Percentiles rank a stretch among this genome's conserved stretches.
These are phyloP conservation scores for Novumbra hubbsi DNA, from an alignment of 2,797 vertebrate genomes.

Conservation along the genomic window DNA sequence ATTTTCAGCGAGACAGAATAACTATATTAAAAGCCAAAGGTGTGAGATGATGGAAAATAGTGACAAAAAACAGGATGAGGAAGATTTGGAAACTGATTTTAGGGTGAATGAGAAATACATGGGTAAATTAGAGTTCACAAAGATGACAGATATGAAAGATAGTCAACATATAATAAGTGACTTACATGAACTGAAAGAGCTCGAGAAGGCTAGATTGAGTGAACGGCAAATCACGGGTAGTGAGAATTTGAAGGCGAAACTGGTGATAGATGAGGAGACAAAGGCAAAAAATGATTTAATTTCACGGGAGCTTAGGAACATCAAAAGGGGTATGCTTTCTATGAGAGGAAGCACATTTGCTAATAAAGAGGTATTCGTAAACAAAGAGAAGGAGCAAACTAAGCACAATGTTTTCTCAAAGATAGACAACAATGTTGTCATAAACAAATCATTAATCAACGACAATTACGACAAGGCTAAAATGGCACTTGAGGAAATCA, in stretches of 20 bases:
- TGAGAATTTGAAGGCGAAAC: constrained; percentile 43
- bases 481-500: constrained; percentile 74
- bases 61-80: constrained; percentile 31
- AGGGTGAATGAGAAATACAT: constrained; percentile 25
- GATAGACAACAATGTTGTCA: constrained; percentile 47
- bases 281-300: constrained; percentile 63
- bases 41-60: constrained; percentile 47
- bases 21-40: constrained; percentile 77
- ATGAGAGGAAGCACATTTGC: constrained; percentile 70
- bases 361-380: constrained; percentile 65
- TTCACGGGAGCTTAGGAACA: constrained; percentile 61
- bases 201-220: constrained; percentile 51
- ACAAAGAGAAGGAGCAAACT: constrained; percentile 53
- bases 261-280: constrained; percentile 48
- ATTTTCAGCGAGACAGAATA: constrained; percentile 75
- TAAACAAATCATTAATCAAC: constrained; percentile 66
- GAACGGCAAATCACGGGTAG: constrained; percentile 31
- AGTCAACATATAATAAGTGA: constrained; percentile 59
- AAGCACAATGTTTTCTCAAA: constrained; percentile 45
- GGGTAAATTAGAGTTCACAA: constrained; percentile 16
- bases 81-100: constrained; percentile 23
- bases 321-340: constrained; percentile 64
- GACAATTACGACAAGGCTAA: constrained; percentile 73
- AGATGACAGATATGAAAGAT: constrained; percentile 42
- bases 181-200: constrained; percentile 62